These are phyloP conservation scores for Macrobrachium nipponense DNA, from an alignment of 1,140 invertebrate genomes.

Conservation along the genomic window DNA sequence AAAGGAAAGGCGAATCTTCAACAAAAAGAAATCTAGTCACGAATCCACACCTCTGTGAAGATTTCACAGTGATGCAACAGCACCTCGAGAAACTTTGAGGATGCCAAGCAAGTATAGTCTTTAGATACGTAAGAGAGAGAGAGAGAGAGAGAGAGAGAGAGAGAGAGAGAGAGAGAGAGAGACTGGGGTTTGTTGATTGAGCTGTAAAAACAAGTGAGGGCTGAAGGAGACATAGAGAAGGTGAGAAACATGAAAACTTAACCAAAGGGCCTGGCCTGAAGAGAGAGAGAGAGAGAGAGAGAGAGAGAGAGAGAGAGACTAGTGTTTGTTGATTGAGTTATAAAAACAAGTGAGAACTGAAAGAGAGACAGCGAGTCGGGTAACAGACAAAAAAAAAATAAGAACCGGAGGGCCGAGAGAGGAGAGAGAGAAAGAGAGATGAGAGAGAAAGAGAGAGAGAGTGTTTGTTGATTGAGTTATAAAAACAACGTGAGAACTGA, in stretches of 20 bases:
- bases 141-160: not conserved
- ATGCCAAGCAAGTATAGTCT: too few relatives aligned
- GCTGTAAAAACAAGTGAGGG: too few relatives aligned
- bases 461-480: too few relatives aligned
- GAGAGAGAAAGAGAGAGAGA: conserved; percentile 4
- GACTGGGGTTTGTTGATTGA: too few relatives aligned
- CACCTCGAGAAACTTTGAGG: too few relatives aligned
- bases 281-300: conserved; percentile 27
- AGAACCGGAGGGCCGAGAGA: not conserved
- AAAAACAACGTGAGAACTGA: too few relatives aligned
- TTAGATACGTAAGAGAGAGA: not conserved
- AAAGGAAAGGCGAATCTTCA: not conserved
- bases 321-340: not conserved
- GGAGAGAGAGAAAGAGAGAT: conserved; percentile 4
- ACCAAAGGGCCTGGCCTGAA: too few relatives aligned
- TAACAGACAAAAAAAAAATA: not conserved
- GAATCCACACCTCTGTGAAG: too few relatives aligned
- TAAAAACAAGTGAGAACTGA: not conserved
- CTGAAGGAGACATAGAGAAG: not conserved
- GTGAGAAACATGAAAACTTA: too few relatives aligned
- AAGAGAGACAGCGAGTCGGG: too few relatives aligned
- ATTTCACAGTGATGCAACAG: too few relatives aligned
- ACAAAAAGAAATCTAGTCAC: not conserved
- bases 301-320: conserved; percentile 14
- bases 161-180: conserved; percentile 23